phyloP scores from a whole-genome alignment of 2,888 invertebrate genomes.

The Mesorhabditis belari region DNA sequence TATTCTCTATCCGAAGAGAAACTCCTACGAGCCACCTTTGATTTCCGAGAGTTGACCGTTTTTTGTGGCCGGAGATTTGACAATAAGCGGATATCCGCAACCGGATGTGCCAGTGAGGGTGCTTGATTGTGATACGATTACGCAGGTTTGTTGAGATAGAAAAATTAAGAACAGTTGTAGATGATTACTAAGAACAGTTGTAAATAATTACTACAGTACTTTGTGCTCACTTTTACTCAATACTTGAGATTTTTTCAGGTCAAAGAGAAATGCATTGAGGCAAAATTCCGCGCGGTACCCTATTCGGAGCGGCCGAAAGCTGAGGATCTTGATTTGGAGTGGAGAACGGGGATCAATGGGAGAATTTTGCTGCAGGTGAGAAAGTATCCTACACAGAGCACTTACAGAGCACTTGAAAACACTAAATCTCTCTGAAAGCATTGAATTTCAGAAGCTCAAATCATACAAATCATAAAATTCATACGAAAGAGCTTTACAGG shows the following conservation, averaged over 20 bases:
- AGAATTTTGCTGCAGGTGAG: slow-evolving; percentile 72
- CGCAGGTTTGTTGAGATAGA: slow-evolving; percentile 64
- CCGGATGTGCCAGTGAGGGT: slow-evolving; percentile 71
- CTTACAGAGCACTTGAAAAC: no score
- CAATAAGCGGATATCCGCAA: slow-evolving; percentile 10
- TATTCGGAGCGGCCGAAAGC: slow-evolving; percentile 89
- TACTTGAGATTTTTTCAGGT: slow-evolving; percentile 59
- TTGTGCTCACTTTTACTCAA: no score
- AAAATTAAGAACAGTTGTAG: no score
- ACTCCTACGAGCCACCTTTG: slow-evolving; percentile 92
- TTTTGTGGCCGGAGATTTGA: slow-evolving; percentile 31
- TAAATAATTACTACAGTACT: no score
- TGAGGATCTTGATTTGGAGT: slow-evolving; percentile 83
- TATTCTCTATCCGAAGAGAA: slow-evolving; percentile 98
- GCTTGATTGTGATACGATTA: slow-evolving; percentile 95
- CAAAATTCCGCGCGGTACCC: slow-evolving; percentile 90
- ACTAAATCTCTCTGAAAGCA: no score
- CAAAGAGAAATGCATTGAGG: slow-evolving; percentile 95
- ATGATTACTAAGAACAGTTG: no score
- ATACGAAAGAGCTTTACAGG: slow-evolving; percentile 53
- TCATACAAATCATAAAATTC: neutral
- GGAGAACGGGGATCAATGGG: slow-evolving; percentile 88
- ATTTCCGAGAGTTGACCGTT: slow-evolving; percentile 68
- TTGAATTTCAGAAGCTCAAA: no score
- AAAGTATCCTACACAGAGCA: no score